Evolutionary conservation across 2,113 vertebrate species (phyloP).

Genomic region (Albula glossodonta): DNA sequence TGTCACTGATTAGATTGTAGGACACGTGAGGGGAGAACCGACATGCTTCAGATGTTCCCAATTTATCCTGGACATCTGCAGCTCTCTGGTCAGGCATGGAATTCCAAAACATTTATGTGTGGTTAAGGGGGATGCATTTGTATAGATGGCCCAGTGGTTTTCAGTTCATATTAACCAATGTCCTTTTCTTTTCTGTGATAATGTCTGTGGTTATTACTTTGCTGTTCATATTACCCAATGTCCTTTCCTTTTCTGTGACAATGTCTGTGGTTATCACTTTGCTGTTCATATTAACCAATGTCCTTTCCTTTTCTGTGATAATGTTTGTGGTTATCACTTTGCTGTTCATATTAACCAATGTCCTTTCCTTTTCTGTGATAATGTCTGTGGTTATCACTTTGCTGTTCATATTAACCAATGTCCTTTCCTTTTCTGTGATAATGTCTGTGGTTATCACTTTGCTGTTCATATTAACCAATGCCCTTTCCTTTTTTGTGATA

Average conservation of each 20-base stretch:
- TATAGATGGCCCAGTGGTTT: neutral
- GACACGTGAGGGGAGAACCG: neutral
- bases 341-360: neutral
- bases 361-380: neutral
- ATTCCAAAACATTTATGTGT: constrained; percentile 16
- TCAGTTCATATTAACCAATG: neutral
- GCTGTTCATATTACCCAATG: neutral
- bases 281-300: neutral
- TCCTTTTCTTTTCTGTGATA: neutral
- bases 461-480: neutral
- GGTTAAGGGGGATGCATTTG: neutral
- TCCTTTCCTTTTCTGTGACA: neutral
- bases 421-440: neutral
- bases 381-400: neutral
- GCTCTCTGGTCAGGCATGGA: constrained; percentile 1
- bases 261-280: neutral
- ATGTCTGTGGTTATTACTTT: neutral
- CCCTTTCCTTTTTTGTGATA: neutral
- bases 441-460: neutral
- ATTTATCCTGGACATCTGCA: constrained; percentile 9
- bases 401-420: neutral
- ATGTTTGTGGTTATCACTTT: neutral
- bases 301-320: neutral
- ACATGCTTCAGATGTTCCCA: constrained; percentile 1
- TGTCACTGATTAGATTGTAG: neutral